phyloP scores from a whole-genome alignment of 2,888 invertebrate genomes.

The Brachypterus glaber region DNA sequence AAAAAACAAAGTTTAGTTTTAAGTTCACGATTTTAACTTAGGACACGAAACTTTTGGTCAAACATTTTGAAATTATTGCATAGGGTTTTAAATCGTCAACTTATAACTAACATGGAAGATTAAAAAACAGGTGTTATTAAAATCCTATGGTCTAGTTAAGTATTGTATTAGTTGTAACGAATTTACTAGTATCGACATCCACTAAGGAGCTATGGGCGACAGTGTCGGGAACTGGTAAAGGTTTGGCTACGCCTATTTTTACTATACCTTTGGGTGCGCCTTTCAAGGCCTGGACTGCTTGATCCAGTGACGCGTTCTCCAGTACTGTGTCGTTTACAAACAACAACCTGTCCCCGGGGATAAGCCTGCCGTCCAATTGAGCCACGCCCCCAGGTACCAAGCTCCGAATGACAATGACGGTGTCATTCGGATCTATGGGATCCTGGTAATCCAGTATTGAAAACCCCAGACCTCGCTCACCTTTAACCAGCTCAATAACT shows the following conservation, averaged over 20 bases:
- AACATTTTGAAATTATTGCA: too few species aligned
- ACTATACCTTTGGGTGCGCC: constrained; percentile 93
- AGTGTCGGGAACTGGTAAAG: constrained; percentile 71
- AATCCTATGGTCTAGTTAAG: too few species aligned
- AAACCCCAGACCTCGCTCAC: constrained; percentile 95
- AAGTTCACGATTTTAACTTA: too few species aligned
- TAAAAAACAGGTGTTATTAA: too few species aligned
- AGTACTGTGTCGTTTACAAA: constrained; percentile 91
- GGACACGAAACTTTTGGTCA: too few species aligned
- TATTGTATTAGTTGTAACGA: constrained; percentile 27
- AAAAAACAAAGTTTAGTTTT: too few species aligned
- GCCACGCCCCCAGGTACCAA: constrained; percentile 98
- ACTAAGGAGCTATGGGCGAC: constrained; percentile 41
- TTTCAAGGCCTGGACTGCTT: constrained; percentile 94
- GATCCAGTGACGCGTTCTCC: constrained; percentile 92
- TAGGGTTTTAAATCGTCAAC: too few species aligned
- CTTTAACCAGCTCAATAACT: constrained; percentile 91
- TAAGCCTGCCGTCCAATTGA: constrained; percentile 91
- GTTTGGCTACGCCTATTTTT: constrained; percentile 91
- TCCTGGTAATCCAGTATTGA: constrained; percentile 95
- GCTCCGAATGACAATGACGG: constrained; percentile 95
- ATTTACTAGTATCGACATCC: constrained; percentile 33
- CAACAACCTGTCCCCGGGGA: constrained; percentile 90
- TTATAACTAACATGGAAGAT: too few species aligned
- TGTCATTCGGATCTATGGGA: constrained; percentile 92